phyloP scores from a whole-genome alignment of 1,140 invertebrate species.

The Drosophila rufa region DNA sequence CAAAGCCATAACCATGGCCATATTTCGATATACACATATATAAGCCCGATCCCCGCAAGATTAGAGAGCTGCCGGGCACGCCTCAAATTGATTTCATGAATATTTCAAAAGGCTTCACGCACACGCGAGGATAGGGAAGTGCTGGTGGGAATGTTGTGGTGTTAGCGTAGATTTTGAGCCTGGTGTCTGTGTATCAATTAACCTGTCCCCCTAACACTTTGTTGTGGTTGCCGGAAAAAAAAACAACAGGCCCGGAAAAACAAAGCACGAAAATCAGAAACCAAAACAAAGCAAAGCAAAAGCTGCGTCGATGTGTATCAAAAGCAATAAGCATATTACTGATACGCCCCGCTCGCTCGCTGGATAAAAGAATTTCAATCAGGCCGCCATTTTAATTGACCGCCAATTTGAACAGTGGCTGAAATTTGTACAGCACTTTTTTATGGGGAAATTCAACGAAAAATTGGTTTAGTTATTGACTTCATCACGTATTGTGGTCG shows the following conservation, averaged over 20 bases:
- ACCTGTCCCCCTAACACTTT: constrained; percentile 70
- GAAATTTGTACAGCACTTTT: not conserved
- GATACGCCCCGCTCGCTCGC: constrained; percentile 20
- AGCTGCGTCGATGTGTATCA: constrained; percentile 4
- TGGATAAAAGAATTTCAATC: constrained; percentile 26
- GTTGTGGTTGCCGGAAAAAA: constrained; percentile 54
- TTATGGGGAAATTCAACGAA: constrained; percentile 9
- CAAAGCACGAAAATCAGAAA: constrained; percentile 11
- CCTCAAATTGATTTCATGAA: constrained; percentile 78
- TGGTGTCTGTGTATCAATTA: constrained; percentile 77
- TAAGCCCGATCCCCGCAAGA: constrained; percentile 32
- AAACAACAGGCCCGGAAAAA: constrained; percentile 12
- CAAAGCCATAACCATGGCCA: constrained; percentile 40
- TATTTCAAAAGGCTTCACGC: constrained; percentile 77
- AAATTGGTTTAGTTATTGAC: constrained; percentile 70
- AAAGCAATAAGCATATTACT: constrained; percentile 39
- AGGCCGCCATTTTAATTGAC: constrained; percentile 65
- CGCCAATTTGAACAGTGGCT: constrained; percentile 33
- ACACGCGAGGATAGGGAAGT: constrained; percentile 17
- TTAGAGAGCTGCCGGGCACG: constrained; percentile 41
- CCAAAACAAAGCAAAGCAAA: constrained; percentile 8
- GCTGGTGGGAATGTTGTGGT: not conserved
- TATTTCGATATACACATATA: constrained; percentile 50
- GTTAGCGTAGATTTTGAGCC: constrained; percentile 7
- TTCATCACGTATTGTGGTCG: constrained; percentile 70